Evolutionary conservation across 2,797 vertebrate species (phyloP), one percentile per base, ranked within the genome.

Genomic region (Chrosomus eos): DNA sequence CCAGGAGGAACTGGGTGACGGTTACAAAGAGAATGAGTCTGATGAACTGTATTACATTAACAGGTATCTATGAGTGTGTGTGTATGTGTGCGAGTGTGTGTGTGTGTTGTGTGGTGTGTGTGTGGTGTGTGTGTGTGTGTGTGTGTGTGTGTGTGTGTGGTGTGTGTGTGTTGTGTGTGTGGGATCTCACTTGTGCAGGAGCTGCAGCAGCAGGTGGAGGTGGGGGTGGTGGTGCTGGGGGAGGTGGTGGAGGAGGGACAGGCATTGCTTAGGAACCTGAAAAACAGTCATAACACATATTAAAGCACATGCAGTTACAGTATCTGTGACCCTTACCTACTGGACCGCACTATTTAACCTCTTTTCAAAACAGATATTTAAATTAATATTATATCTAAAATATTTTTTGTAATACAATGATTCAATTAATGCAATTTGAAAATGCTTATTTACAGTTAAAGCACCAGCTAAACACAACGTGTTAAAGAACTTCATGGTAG

Each of bases 211-310:
- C 48, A 28, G 87, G 93, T 0, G 93, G 92, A 2, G 93, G 93
- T 0, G 92, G 93, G 0, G 93, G 92, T 3, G 91, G 93, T 1
- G 93, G 88, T 0, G 89, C 79, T 0, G 89, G 88, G 0, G 91
- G 91, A 23, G 93, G 92, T 0, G 92, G 93, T n/a, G 93, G 93
- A 0, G 95, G 93, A 6, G 92, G 93, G 0, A 76, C 83, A 51
- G 94, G 93, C 95, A 95, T 95, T 83, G 51, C 53, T 68, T 87
- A 88, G 83, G 85, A 85, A 91, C 89, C 94, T 95, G 89, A 62
- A 88, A 84, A 86, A 48, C 4, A 85, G 10, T 51, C 13, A 45
- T 45, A 45, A 45, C 43, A 11, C 31, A 62, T 16, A 62, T 55
- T 45, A 38, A 77, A 84, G 13, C 23, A 21, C 10, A 64, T 26